Evolutionary conservation across 2,113 vertebrate genomes (phyloP).

Genomic region (Anolis carolinensis): DNA sequence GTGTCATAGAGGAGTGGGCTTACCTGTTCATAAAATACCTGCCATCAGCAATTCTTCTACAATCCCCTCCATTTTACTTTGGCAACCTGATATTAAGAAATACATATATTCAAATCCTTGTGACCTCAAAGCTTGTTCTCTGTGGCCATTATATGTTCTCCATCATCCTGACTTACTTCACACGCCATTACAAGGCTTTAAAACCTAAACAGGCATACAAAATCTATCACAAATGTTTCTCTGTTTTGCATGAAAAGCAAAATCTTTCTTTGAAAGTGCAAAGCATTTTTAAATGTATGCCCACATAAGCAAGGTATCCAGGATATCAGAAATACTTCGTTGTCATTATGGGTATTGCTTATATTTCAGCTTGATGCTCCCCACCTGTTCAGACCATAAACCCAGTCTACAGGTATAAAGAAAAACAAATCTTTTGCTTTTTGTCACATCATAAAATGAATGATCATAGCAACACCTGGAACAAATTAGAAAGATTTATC

Average conservation of each 20-base stretch:
- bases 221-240: background rate
- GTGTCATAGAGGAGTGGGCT: no score
- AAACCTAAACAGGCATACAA: background rate
- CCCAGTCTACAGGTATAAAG: background rate
- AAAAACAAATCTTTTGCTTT: background rate
- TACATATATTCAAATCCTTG: background rate
- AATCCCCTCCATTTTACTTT: no score
- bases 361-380: background rate
- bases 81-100: no score
- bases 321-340: background rate
- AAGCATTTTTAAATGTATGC: background rate
- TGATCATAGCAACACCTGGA: conserved; percentile 4
- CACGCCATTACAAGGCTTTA: background rate
- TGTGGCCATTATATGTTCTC: background rate
- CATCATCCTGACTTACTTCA: background rate
- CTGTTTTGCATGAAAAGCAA: background rate
- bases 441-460: conserved; percentile 5
- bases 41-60: no score
- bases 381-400: conserved; percentile 2
- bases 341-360: background rate
- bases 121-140: background rate
- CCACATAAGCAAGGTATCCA: background rate
- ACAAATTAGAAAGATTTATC: conserved; percentile 17
- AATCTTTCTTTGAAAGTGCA: background rate
- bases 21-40: no score